Conservation (phyloP, 1,140 invertebrate genomes). For the Zophobas morio region DNA sequence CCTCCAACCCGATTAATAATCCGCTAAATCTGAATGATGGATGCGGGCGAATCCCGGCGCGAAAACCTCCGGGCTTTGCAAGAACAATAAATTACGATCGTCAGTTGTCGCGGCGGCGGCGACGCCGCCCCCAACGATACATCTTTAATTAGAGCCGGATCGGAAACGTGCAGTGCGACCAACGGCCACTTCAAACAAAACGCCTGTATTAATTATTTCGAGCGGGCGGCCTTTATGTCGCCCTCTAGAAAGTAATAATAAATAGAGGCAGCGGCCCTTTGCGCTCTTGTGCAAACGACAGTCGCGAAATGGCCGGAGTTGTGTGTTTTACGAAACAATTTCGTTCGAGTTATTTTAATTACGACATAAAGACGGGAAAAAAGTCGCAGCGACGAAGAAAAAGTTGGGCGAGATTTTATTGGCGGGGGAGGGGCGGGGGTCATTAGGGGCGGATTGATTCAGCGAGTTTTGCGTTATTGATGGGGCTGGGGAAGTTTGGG, state of each 20-base stretch:
- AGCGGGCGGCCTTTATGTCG: slow-evolving; percentile 23
- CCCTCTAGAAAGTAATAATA: slow-evolving; percentile 39
- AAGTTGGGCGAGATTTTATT: slow-evolving; percentile 1
- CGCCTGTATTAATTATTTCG: slow-evolving; percentile 40
- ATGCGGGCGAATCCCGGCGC: not conserved
- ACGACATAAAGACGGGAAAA: slow-evolving; percentile 1
- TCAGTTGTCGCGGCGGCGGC: slow-evolving; percentile 5
- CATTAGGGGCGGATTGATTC: no score
- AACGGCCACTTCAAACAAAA: slow-evolving; percentile 31
- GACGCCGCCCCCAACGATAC: not conserved
- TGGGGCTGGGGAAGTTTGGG: not conserved
- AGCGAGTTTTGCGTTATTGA: no score
- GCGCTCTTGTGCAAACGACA: slow-evolving; percentile 28
- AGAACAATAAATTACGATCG: slow-evolving; percentile 32
- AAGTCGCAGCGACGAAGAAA: not conserved
- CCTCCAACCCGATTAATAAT: slow-evolving; percentile 7
- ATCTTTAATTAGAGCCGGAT: slow-evolving; percentile 29
- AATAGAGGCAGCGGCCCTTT: slow-evolving; percentile 28
- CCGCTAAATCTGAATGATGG: slow-evolving; percentile 11
- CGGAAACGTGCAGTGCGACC: slow-evolving; percentile 3
- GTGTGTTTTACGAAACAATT: slow-evolving; percentile 40
- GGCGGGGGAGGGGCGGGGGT: no score
- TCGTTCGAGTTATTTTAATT: slow-evolving; percentile 31
- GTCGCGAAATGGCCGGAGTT: slow-evolving; percentile 5
- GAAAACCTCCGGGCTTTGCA: not conserved